Evolutionary conservation across 2,113 vertebrate species (phyloP), one percentile per base, ranked within the genome.

Genomic region (Alaudala cheleensis): DNA sequence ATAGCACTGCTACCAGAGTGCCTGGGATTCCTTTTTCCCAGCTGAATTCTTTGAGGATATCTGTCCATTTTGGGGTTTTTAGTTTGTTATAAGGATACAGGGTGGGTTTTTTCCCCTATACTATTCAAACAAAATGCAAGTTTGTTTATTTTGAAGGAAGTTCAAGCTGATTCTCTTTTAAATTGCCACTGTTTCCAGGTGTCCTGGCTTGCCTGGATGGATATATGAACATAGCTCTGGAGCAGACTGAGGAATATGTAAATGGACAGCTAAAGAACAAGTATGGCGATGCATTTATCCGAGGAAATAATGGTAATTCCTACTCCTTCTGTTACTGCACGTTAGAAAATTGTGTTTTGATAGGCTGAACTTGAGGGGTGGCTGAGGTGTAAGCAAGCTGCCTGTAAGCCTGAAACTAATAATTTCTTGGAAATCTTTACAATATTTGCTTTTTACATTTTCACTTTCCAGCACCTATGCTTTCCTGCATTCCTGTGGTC

Each of bases 261-360:
- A 99, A 99, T 40, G 99, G 99, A 18, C 99, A 99, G 65, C 98
- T 99, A 93, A 99, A 99, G 97, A 99, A 99, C 96, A 99, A 99
- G 96, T 99, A 99, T 0, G 99, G 99, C n/a, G 99, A 99, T 14
- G 99, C 99, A 1, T 99, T 99, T 97, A 98, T 99, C 83, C 98
- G 99, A 96, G 99, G 99, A 96, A 99, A 99, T 97, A 99, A 99
- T 92, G 99, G 99, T 99, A 98, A 98, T 89, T 93, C 26, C 78
- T 78, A 6, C 44, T 51, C 37, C 29, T 39, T 77, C 5, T 3
- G 3, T 11, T 86, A 67, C 4, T 67, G 47, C 65, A n/a, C 8
- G 16, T 37, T 29, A 61, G 40, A 81, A 88, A 34, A 58, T 23
- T 25, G 14, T 50, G 31, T 1, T 81, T 71, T 85, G 33, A 10